phyloP scores from a whole-genome alignment of 1,140 invertebrate genomes.

The Lerema accius region DNA sequence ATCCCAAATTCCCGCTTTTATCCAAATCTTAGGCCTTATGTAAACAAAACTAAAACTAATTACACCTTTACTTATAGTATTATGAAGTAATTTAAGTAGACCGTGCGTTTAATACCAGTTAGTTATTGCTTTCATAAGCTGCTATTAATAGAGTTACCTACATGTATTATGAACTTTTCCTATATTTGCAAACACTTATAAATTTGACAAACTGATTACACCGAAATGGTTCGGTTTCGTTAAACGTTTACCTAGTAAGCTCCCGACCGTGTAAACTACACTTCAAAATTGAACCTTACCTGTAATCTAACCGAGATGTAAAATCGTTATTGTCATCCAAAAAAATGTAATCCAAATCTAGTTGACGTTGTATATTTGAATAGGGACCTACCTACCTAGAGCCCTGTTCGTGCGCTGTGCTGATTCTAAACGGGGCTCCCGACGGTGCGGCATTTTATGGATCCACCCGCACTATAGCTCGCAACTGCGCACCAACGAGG shows the following conservation, averaged over 20 bases:
- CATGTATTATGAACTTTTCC: not conserved
- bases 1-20: not conserved
- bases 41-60: not conserved
- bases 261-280: conserved; percentile 16
- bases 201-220: conserved; percentile 18
- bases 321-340: conserved; percentile 28
- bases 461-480: too few relatives aligned
- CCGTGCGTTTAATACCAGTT: too few relatives aligned
- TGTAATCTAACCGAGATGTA: conserved; percentile 24
- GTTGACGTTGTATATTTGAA: conserved; percentile 24
- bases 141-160: not conserved
- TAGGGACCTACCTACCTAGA: conserved; percentile 29
- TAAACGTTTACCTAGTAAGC: conserved; percentile 26
- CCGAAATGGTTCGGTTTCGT: conserved; percentile 22
- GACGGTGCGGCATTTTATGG: not conserved
- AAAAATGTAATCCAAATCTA: conserved; percentile 15
- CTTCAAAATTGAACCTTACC: conserved; percentile 20
- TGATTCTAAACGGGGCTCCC: conserved; percentile 4
- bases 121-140: not conserved
- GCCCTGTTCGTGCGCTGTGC: conserved; percentile 17
- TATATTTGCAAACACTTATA: conserved; percentile 5
- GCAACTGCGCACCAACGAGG: too few relatives aligned
- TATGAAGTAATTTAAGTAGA: too few relatives aligned
- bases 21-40: not conserved
- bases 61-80: not conserved